phyloP scores from a whole-genome alignment of 2,888 invertebrate genomes.

The Pammene fasciana region DNA sequence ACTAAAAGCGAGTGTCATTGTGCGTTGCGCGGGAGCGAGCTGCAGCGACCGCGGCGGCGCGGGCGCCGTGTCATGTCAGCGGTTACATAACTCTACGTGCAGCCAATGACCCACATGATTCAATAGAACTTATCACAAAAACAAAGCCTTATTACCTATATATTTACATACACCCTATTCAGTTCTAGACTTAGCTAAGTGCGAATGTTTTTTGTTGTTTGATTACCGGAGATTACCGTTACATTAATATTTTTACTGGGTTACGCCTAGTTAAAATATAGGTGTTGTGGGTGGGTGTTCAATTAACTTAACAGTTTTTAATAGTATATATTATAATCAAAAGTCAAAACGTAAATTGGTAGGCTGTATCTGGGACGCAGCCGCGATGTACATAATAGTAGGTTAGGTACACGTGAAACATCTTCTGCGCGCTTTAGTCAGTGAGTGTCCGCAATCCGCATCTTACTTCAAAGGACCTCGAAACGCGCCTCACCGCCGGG shows the following conservation, averaged over 20 bases:
- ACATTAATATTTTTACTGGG: neutral
- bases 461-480: no score
- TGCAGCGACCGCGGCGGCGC: conserved; percentile 25
- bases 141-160: conserved; percentile 47
- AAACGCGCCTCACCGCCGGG: no score
- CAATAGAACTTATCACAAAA: conserved; percentile 65
- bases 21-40: conserved; percentile 20
- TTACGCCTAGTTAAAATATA: neutral
- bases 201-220: neutral
- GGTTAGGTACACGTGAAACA: no score
- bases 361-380: neutral
- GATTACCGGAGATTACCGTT: neutral
- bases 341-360: neutral
- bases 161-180: conserved; percentile 20
- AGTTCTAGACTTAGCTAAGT: neutral
- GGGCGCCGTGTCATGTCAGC: conserved; percentile 46
- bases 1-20: conserved; percentile 27
- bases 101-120: conserved; percentile 77
- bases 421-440: no score
- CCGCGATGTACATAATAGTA: no score
- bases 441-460: no score
- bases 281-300: neutral
- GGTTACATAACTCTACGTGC: conserved; percentile 76
- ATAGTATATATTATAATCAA: neutral
- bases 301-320: conserved; percentile 6